Evolutionary conservation across 2,113 vertebrate genomes (phyloP), one percentile per base, ranked within the genome.

Genomic region (Ranitomeya variabilis): DNA sequence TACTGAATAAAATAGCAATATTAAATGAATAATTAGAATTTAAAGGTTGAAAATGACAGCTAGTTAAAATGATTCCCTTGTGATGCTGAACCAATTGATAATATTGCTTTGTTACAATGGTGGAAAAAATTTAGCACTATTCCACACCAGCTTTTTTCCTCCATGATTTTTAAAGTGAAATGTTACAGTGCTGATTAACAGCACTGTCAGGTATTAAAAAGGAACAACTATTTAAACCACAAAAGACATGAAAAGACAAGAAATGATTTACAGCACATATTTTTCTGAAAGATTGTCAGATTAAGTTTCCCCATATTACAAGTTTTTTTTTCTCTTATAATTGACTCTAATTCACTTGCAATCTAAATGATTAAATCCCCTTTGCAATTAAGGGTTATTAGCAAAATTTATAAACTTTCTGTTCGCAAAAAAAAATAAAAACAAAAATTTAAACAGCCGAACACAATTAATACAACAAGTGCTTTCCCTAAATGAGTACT

Each of bases 1-100:
- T 6, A 60, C 16, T 60, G 5, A 64, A 64, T 19, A 64, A 64
- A 21, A 64, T 64, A 64, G 19, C 62, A 64, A 64, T 64, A 21
- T 59, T 31, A 60, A 19, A 80, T 59, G 7, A 59, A 59, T 57
- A 80, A 57, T 6, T 57, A 9, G 14, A 74, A 37, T 19, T 16
- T 37, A 45, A 74, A 74, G 12, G 77, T 79, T 79, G 16, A 80
- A 59, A 80, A 59, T 59, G n/a, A 80, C 59, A 59, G 78, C 52
- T 23, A 59, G 15, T 52, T 57, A 31, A 80, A 60, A 26, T 80
- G 11, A 80, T 80, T 13, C n/a, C 26, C n/a, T 60, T 23, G 26
- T 64, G 60, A 83, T 60, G 66, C 11, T 10, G 66, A 83, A 51
- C 18, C 80, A 83, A 83, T 66, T 83, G 18, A 51, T 37, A 83